Conservation (phyloP, 2,113 vertebrate genomes). For the Psammodynastes pulverulentus region DNA sequence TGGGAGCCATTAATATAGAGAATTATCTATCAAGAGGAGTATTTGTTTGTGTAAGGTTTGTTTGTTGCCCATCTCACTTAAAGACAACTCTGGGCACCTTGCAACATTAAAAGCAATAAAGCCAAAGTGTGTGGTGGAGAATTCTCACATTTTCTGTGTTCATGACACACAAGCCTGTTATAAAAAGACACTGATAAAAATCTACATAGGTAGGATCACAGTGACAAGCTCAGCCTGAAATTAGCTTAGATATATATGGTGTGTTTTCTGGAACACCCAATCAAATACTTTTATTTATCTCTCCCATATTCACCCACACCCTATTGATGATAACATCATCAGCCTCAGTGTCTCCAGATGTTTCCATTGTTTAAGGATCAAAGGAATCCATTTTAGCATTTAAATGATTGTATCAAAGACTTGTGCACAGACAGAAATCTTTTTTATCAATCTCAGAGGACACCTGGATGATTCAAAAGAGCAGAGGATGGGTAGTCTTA, state of each 20-base stretch:
- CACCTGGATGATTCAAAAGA: background rate
- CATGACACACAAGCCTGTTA: background rate
- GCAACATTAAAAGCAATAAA: background rate
- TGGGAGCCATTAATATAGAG: background rate
- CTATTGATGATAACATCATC: background rate
- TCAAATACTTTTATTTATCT: background rate
- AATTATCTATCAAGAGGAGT: background rate
- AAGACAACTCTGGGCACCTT: background rate
- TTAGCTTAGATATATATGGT: background rate
- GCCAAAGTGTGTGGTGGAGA: background rate
- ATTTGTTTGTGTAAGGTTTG: background rate
- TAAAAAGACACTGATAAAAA: background rate
- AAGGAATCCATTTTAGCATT: background rate
- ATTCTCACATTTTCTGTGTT: background rate
- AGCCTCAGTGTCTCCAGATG: background rate
- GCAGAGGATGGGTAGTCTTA: background rate
- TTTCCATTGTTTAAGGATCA: background rate
- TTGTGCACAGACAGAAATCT: background rate
- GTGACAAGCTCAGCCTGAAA: background rate
- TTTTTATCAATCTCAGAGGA: background rate
- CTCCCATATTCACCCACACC: background rate
- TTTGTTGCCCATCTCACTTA: background rate
- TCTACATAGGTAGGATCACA: background rate
- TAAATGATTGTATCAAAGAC: background rate
- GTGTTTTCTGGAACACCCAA: background rate